Percentiles rank a stretch among this genome's conserved stretches.
phyloP scores from a whole-genome alignment of 2,797 vertebrate species.

The Ispidina picta region DNA sequence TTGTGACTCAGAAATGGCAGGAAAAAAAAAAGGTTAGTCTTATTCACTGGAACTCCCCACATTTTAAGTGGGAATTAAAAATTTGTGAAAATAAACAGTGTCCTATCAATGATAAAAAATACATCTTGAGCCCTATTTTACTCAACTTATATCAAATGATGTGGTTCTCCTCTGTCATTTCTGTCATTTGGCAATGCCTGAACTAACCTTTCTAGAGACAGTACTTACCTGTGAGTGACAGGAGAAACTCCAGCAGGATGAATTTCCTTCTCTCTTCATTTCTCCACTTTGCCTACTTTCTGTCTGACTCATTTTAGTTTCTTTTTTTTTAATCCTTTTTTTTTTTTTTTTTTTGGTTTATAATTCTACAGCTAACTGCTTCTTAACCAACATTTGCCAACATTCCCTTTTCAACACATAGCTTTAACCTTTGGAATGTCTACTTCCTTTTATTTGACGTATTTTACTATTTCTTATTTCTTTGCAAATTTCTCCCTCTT shows the following conservation, averaged over 20 bases:
- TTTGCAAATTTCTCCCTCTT: neutral
- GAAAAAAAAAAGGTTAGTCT: neutral
- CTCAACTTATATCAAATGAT: constrained; percentile 50
- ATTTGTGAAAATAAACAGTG: constrained; percentile 26
- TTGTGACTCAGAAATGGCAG: neutral
- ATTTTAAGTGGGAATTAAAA: neutral
- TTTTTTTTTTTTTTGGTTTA: neutral
- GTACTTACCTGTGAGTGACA: constrained; percentile 67
- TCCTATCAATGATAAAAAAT: constrained; percentile 15
- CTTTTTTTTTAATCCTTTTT: neutral
- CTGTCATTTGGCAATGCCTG: constrained; percentile 63
- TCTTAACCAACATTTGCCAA: neutral
- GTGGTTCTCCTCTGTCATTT: constrained; percentile 55
- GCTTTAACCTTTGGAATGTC: neutral
- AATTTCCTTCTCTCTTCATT: constrained; percentile 52
- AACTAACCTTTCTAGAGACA: constrained; percentile 73
- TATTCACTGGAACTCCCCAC: neutral
- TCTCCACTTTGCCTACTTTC: constrained; percentile 35
- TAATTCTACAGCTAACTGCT: neutral
- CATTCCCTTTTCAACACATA: neutral
- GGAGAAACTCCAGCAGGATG: constrained; percentile 59
- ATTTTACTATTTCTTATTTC: neutral
- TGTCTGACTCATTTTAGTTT: constrained; percentile 4
- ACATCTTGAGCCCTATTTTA: constrained; percentile 24
- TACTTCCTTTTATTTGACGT: neutral